phyloP scores from a whole-genome alignment of 2,113 vertebrate genomes.

The Syrmaticus mikado region DNA sequence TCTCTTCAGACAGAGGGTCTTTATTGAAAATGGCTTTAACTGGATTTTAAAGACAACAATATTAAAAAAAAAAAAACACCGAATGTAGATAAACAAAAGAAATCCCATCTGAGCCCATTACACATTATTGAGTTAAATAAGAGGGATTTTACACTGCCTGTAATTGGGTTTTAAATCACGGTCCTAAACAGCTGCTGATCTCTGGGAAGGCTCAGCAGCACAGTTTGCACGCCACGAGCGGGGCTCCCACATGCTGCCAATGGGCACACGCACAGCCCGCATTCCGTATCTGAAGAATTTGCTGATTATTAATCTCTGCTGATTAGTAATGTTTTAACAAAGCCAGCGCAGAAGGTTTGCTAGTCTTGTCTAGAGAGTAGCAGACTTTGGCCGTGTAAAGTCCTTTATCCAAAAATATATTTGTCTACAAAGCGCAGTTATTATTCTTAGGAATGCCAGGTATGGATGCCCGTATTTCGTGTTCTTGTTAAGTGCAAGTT shows the following conservation, averaged over 20 bases:
- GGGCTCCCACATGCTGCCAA: not conserved
- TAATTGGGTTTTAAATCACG: constrained; percentile 40
- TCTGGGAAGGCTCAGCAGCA: constrained; percentile 7
- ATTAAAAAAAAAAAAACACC: not conserved
- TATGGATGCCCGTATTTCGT: constrained; percentile 37
- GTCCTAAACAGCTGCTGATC: constrained; percentile 46
- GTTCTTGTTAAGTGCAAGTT: constrained; percentile 2
- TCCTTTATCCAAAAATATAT: constrained; percentile 56
- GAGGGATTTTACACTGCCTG: not conserved
- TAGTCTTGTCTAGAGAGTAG: not conserved
- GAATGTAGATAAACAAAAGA: not conserved
- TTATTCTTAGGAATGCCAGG: constrained; percentile 32
- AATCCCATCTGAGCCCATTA: constrained; percentile 45
- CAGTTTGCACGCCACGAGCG: not conserved
- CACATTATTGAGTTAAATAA: not conserved
- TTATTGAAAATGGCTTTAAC: not conserved
- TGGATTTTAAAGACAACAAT: not conserved
- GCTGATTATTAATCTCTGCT: constrained; percentile 51
- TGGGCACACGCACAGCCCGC: not conserved
- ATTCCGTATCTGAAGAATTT: constrained; percentile 21
- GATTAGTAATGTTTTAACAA: constrained; percentile 46
- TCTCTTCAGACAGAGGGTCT: not conserved
- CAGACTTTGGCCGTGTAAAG: constrained; percentile 52
- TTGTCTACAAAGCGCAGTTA: constrained; percentile 24
- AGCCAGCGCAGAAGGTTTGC: constrained; percentile 22